Conservation (phyloP, 2,113 vertebrate species). For the Actenoides hombroni region DNA sequence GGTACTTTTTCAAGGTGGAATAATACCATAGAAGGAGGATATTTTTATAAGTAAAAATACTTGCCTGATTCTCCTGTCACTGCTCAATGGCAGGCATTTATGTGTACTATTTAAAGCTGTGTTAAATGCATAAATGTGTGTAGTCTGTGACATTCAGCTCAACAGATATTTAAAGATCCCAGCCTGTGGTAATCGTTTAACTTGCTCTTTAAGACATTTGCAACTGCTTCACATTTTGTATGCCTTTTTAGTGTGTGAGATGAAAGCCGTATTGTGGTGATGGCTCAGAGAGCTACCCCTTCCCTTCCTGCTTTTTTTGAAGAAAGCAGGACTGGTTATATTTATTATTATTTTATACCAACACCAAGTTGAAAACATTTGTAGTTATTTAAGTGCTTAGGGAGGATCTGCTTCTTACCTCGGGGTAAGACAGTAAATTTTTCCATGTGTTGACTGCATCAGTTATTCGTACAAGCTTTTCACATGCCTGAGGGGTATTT, state of each 20-base stretch:
- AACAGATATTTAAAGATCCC: slow-evolving; percentile 33
- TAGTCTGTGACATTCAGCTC: slow-evolving; percentile 3
- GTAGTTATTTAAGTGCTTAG: slow-evolving; percentile 48
- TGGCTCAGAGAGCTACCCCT: background rate
- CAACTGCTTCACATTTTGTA: slow-evolving; percentile 14
- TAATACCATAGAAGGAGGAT: background rate
- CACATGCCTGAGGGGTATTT: background rate
- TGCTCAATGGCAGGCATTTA: background rate
- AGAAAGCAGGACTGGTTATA: background rate
- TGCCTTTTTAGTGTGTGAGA: background rate
- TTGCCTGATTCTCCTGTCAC: background rate
- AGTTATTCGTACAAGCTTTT: slow-evolving; percentile 6
- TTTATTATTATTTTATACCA: slow-evolving; percentile 34
- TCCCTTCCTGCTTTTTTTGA: background rate
- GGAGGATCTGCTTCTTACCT: slow-evolving; percentile 41
- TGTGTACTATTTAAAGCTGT: slow-evolving; percentile 7
- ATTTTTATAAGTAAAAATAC: background rate
- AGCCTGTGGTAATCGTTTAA: slow-evolving; percentile 9
- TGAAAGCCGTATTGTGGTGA: background rate
- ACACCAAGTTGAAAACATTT: slow-evolving; percentile 49
- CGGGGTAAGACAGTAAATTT: slow-evolving; percentile 26
- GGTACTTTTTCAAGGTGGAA: background rate
- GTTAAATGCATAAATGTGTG: slow-evolving; percentile 18
- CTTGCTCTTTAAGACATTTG: slow-evolving; percentile 15
- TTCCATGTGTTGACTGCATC: slow-evolving; percentile 8